A percentile compares a stretch with the other conserved stretches of the same genome.
Conservation (phyloP, 2,113 vertebrate species). For the Myiagra hebetior region DNA sequence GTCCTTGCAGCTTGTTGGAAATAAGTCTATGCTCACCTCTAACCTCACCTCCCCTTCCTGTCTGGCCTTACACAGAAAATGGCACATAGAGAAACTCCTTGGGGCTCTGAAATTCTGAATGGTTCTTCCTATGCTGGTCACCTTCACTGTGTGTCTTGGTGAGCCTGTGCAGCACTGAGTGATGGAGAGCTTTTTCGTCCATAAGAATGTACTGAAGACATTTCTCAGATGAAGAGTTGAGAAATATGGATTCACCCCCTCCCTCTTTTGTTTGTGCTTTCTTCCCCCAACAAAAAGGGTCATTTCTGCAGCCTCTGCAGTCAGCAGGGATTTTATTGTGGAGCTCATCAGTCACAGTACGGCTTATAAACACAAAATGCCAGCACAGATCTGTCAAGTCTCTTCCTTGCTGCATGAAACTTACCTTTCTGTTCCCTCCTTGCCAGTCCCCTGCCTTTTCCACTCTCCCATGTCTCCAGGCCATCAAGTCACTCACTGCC, state of each 20-base stretch:
- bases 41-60: not conserved
- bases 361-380: conserved; percentile 17
- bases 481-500: not conserved
- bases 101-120: not conserved
- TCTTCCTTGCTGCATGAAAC: not conserved
- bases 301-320: not conserved
- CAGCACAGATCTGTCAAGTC: not conserved
- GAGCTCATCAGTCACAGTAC: not conserved
- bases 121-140: not conserved
- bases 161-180: not conserved
- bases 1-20: not conserved
- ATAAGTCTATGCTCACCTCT: not conserved
- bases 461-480: not conserved
- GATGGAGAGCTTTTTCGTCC: not conserved
- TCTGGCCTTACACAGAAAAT: not conserved
- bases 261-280: not conserved
- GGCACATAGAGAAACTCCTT: not conserved
- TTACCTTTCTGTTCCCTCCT: not conserved
- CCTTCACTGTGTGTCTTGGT: not conserved
- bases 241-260: not conserved
- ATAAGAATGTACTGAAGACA: not conserved
- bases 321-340: not conserved
- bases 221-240: not conserved
- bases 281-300: not conserved
- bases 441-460: not conserved